A percentile compares a stretch with the other conserved stretches of the same genome.
These are phyloP conservation scores for Nannobrachium achirus DNA, from an alignment of 2,113 vertebrate genomes.

Conservation along the genomic window DNA sequence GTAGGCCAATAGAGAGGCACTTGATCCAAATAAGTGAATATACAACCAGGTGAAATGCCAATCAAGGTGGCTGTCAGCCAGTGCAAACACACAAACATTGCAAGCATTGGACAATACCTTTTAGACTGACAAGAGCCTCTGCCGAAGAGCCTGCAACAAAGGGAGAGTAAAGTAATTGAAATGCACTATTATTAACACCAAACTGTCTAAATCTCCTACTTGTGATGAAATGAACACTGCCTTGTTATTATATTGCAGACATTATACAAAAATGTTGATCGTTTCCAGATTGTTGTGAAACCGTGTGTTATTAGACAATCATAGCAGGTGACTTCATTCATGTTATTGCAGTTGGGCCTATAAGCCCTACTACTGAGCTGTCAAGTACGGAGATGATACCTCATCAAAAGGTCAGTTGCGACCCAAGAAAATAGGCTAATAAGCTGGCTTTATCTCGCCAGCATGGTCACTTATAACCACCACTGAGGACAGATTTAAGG, in stretches of 20 bases:
- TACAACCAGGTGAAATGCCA: constrained; percentile 4
- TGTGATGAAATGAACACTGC: not conserved
- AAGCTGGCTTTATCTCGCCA: constrained; percentile 17
- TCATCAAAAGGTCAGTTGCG: constrained; percentile 29
- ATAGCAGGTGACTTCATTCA: constrained; percentile 23
- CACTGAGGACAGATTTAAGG: not conserved
- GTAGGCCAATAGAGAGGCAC: not conserved
- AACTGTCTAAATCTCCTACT: not conserved
- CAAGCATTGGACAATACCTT: constrained; percentile 82
- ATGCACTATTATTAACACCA: not conserved
- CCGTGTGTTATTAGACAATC: not conserved
- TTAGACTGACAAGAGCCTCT: constrained; percentile 97
- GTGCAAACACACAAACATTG: not conserved
- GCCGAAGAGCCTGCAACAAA: constrained; percentile 91
- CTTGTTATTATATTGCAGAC: not conserved
- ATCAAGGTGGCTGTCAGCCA: no score
- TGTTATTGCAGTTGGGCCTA: constrained; percentile 58
- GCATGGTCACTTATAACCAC: no score
- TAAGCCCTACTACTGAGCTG: constrained; percentile 46
- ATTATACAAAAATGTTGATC: not conserved
- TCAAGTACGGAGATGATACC: constrained; percentile 45
- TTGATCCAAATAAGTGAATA: not conserved
- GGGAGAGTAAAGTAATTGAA: constrained; percentile 2
- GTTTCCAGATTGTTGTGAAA: constrained; percentile 5
- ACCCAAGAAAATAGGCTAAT: not conserved